Base-by-base conservation (phyloP, 2,888 invertebrate species). In the Drosophila robusta region DNA sequence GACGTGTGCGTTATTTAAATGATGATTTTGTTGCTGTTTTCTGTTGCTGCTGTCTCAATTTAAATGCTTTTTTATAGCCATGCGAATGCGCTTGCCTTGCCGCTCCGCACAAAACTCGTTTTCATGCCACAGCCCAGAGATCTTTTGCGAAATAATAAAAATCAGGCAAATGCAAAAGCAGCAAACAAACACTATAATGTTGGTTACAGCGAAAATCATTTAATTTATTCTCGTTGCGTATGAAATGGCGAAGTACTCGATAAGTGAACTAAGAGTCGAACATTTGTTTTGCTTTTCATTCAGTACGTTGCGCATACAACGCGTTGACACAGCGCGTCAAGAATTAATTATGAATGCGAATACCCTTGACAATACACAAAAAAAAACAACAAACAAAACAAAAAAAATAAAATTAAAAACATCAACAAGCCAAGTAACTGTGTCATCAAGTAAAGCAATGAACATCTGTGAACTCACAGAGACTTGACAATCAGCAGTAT, bases 1-100 rank as follows among this genome's bases (percentile, higher is more conserved):
- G 66, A 81, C 77, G 88, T 87, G 74, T 85, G 88, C 88, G 82
- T 87, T 87, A 87, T 83, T 83, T 85, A 83, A 83, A 83, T 83
- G 79, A 81, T 81, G 82, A 87, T 85, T 72, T 83, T 69, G 70
- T 70, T 68, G 66, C 67, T 72, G 39, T 62, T 52, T 61, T 38
- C 44, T 56, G 16, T 24, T 72, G 36, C 52, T 61, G 49, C 42
- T 81, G 79, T 75, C 87, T 82, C 74, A 87, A 82, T 85, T 87
- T 74, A 74, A 87, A 87, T 76, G 72, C 60, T 57, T 71, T 82
- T 45, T 67, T 54, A 74, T 80, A 51, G 85, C 68, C 76, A 12
- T 78, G 85, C 80, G 34, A 34, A 74, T 62, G 74, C 46, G 56
- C 49, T 45, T 47, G 61, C 16, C 65, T 34, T 47, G 66, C 16